Conservation (phyloP, 2,797 vertebrate genomes). For the Pelodytes ibericus region DNA sequence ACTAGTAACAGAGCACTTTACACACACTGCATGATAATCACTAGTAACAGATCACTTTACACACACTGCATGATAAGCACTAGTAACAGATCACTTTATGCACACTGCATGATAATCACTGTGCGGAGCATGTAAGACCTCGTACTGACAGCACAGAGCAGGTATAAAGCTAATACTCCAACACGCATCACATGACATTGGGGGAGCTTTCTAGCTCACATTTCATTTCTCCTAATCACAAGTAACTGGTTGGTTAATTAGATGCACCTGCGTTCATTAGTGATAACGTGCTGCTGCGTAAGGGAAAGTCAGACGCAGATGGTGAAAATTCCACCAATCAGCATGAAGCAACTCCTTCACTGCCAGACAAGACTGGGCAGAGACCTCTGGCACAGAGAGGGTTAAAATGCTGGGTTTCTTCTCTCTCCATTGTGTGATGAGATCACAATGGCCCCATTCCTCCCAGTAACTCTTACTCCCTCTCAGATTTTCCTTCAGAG, state of each 20-base stretch:
- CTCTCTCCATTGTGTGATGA: neutral
- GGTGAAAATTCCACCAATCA: neutral
- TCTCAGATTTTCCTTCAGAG: neutral
- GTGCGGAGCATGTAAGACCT: too few relatives aligned
- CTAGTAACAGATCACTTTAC: too few relatives aligned
- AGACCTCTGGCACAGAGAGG: neutral
- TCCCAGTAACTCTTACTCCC: slow-evolving; percentile 9
- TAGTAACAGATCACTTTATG: too few relatives aligned
- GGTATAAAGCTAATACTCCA: too few relatives aligned
- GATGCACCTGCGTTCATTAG: slow-evolving; percentile 44
- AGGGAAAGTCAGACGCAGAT: neutral
- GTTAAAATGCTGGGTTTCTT: neutral
- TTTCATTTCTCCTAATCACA: slow-evolving; percentile 39
- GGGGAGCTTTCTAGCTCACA: too few relatives aligned
- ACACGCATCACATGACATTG: too few relatives aligned
- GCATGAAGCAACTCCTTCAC: neutral
- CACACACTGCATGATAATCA: too few relatives aligned
- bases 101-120: too few relatives aligned
- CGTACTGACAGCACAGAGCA: too few relatives aligned
- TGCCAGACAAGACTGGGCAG: neutral
- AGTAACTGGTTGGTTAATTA: slow-evolving; percentile 39
- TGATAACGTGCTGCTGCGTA: slow-evolving; percentile 32
- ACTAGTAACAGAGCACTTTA: too few relatives aligned
- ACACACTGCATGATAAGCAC: too few relatives aligned
- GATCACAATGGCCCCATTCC: neutral